These are phyloP conservation scores for Notodonta ziczac DNA, from an alignment of 2,888 invertebrate genomes.

Conservation along the genomic window DNA sequence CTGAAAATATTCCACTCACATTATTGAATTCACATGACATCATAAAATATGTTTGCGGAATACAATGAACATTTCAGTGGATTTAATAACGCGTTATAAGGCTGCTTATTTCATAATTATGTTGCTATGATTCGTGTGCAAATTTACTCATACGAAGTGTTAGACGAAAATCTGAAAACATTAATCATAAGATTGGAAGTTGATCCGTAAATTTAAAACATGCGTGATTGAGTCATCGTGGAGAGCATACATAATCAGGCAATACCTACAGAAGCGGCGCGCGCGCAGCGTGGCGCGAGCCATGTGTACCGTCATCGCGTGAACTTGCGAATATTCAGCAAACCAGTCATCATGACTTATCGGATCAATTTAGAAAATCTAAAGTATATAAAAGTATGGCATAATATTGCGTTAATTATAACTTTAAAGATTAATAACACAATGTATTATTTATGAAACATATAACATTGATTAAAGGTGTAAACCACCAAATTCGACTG, in stretches of 20 bases:
- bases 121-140: no score
- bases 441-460: no score
- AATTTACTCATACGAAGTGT: background rate
- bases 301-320: constrained; percentile 29
- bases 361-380: background rate
- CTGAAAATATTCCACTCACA: background rate
- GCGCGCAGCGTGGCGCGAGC: constrained; percentile 20
- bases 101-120: no score
- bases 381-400: background rate
- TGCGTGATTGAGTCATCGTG: constrained; percentile 22
- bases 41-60: background rate
- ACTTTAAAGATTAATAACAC: no score
- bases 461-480: no score
- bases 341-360: background rate
- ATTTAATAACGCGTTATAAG: no score
- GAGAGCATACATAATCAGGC: constrained; percentile 10
- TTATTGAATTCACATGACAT: background rate
- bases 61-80: no score
- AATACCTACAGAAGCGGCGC: constrained; percentile 13
- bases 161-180: constrained; percentile 15
- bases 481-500: no score
- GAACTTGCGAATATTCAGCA: constrained; percentile 15
- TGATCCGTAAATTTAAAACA: constrained; percentile 23
- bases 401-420: no score
- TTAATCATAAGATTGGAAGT: constrained; percentile 30